Base-by-base conservation (phyloP, 2,113 vertebrate genomes). In the Hydrolagus affinis region DNA sequence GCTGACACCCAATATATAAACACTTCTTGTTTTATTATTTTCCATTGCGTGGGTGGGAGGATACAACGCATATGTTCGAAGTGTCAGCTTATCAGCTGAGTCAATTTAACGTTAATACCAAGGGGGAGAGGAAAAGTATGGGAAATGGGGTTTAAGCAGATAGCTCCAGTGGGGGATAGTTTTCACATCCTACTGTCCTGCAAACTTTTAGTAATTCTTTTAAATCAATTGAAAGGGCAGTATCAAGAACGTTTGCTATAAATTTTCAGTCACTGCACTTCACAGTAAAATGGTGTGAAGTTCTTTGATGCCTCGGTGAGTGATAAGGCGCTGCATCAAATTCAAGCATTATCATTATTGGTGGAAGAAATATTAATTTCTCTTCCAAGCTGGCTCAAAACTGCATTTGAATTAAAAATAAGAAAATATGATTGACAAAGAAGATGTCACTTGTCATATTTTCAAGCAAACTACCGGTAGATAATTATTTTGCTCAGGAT, bases 361-460 rank as follows among this genome's bases (percentile, higher is more conserved):
- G 62, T 30, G 23, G 12, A 83, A 66, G 25, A 68, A 83, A 83
- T 10, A 28, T 64, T 83, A 66, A 25, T 64, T 83, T 83, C 78
- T 57, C 78, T 83, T 68, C 17, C 78, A 83, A 68, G 78, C 78
- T 68, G 62, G 78, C 32, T 83, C 78, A 83, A 83, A 66, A 83
- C n/a, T 83, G 78, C 28, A 83, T 83, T 83, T 64, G 62, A 17
- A 83, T 83, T 57, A 60, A 64, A 64, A 83, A 66, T 32, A 32
- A 66, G 30, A 21, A 21, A 21, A 83, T 66, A 83, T 83, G 78
- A 83, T 83, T 83, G 78, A 83, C 64, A 66, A 25, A 83, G 64
- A 60, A 15, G 66, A 83, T 60, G 78, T 83, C 78, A 30, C 66
- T 60, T 83, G 78, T 83, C 78, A 83, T 62, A 83, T 68, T 83